Evolutionary conservation across 2,888 invertebrate species (phyloP), one percentile per base, ranked within the genome.

Genomic region (Linnaemya vulpina): DNA sequence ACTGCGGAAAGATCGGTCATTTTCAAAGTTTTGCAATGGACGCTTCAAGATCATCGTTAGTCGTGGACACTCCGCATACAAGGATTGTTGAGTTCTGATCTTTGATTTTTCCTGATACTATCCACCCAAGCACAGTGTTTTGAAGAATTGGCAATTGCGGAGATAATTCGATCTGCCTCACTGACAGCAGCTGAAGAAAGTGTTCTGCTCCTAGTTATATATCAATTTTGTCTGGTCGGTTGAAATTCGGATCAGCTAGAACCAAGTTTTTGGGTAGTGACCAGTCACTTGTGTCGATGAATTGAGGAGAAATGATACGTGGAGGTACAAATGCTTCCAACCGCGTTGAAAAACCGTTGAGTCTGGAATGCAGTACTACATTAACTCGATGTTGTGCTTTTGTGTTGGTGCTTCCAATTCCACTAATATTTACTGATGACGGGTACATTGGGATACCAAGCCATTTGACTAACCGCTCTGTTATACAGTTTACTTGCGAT

Each of bases 371-470:
- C 13, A 25, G 13, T 13, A 10, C 55, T 20, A 55, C 25, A 13
- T 25, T 55, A 17, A 55, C 55, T 55, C 55, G 55, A 13, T 55
- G 55, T 25, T 55, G 25, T 25, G 15, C 13, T 25, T 55, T 55
- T 9, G 22, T 55, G 25, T 5, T 55, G 55, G 55, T n/a, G 25
- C 15, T 25, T 15, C 55, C 55, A 13, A 55, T 55, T 22, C 22
- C 25, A 55, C 15, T 25, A 5, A 55, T 55, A 13, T 55, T 55
- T 13, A 11, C 22, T 11, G 15, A 55, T 25, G 25, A 55, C 55
- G 15, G 5, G 8, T 25, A 13, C 25, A n/a, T 55, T 55, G 55
- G 51, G 17, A 30, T 30, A 30, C 30, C 30, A 30, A 51, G 51
- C 20, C 51, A 5, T 51, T 51, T 51, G 7, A 51, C 25, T 15